Evolutionary conservation across 2,888 invertebrate genomes (phyloP).

Genomic region (Dione juno): DNA sequence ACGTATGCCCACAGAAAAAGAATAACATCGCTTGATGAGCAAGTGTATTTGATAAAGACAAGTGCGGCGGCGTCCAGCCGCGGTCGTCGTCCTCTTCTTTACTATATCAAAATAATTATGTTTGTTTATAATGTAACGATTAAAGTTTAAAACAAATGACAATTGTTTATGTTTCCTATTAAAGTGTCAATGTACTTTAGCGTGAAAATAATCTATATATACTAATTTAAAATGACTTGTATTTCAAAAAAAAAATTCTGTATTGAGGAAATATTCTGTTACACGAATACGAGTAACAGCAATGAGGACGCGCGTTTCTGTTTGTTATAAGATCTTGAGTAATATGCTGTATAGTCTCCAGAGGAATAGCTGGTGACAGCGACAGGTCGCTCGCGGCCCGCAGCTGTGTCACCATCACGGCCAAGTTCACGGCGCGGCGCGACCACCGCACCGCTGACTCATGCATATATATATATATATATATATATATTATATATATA

Average conservation of each 20-base stretch:
- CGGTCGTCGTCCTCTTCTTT: slow-evolving; percentile 3
- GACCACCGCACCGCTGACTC: neutral
- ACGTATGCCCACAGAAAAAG: too few relatives aligned
- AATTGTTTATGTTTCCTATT: neutral
- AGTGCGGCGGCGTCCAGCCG: neutral
- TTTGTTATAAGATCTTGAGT: neutral
- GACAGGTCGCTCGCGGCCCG: neutral
- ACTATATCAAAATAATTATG: slow-evolving; percentile 5
- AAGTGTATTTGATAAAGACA: neutral
- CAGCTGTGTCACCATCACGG: slow-evolving; percentile 43
- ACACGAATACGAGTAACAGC: neutral
- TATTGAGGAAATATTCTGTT: neutral
- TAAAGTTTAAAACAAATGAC: neutral
- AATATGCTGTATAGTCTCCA: neutral
- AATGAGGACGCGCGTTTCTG: neutral
- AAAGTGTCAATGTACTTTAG: neutral
- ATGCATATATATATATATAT: neutral
- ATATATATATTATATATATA: too few relatives aligned
- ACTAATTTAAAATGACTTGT: neutral
- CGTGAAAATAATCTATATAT: neutral
- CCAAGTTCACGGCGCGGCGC: slow-evolving; percentile 59
- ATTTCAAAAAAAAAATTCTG: neutral
- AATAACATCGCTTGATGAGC: neutral
- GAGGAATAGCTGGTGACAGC: neutral
- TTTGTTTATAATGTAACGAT: neutral